Percentiles rank a stretch among this genome's conserved stretches.
These are phyloP conservation scores for Scleropages formosus DNA, from an alignment of 2,797 vertebrate genomes.

Conservation along the genomic window DNA sequence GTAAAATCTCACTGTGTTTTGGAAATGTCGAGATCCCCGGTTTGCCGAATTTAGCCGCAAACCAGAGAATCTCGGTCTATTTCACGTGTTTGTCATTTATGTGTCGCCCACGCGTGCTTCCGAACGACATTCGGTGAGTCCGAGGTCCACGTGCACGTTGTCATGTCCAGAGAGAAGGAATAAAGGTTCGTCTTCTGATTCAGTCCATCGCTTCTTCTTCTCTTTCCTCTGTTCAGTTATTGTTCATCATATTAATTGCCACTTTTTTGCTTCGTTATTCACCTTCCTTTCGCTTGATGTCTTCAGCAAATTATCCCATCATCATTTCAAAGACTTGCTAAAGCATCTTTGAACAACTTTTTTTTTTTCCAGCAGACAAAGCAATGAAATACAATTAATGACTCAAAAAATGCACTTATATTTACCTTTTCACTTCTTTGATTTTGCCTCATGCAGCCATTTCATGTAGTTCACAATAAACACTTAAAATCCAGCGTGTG, in stretches of 20 bases:
- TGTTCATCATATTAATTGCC: background rate
- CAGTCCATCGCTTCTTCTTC: no score
- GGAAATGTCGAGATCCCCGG: background rate
- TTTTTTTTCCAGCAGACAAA: background rate
- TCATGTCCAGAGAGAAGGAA: background rate
- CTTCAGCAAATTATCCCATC: conserved; percentile 14
- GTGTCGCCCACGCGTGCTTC: background rate
- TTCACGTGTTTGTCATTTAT: background rate
- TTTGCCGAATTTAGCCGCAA: background rate
- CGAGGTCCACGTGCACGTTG: background rate
- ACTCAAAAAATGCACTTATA: background rate
- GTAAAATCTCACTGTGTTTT: background rate
- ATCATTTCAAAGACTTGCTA: background rate
- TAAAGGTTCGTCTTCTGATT: background rate
- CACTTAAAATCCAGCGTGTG: no score
- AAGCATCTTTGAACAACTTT: background rate
- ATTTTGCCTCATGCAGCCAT: no score
- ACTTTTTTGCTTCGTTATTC: background rate
- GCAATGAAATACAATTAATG: background rate
- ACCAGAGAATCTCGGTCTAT: background rate
- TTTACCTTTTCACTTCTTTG: no score
- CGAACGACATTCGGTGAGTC: background rate
- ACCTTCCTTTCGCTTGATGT: conserved; percentile 9
- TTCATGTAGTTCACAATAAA: no score
- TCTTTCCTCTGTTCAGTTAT: background rate